phyloP scores from a whole-genome alignment of 1,140 invertebrate genomes.

The Holotrichia oblita region DNA sequence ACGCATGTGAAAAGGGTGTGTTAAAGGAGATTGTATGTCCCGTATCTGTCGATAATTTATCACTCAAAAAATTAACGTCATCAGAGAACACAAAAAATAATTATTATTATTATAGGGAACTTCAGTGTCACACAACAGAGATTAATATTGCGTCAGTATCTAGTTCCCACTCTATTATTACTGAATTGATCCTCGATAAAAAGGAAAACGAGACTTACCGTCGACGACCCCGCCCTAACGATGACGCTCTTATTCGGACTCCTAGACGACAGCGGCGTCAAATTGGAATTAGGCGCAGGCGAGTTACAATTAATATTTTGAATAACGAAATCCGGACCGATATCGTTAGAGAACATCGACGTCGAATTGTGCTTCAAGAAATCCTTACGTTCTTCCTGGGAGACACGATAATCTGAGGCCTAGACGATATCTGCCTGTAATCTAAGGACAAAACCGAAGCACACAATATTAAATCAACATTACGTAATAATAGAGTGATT shows the following conservation, averaged over 20 bases:
- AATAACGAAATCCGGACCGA: conserved; percentile 44
- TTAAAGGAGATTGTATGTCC: conserved; percentile 54
- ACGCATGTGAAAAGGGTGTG: no score
- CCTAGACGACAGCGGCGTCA: conserved; percentile 49
- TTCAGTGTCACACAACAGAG: conserved; percentile 52
- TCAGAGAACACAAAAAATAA: conserved; percentile 56
- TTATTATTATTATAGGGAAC: conserved; percentile 56
- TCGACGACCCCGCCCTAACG: conserved; percentile 79
- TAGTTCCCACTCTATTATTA: conserved; percentile 46
- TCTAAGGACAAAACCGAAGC: conserved; percentile 46
- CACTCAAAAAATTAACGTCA: conserved; percentile 59
- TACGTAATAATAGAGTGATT: background rate
- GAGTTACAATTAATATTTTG: conserved; percentile 44
- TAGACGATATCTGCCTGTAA: conserved; percentile 53
- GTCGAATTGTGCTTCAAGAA: conserved; percentile 18
- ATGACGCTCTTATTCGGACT: conserved; percentile 83
- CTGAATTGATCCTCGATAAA: no score
- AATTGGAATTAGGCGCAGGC: conserved; percentile 42
- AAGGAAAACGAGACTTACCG: conserved; percentile 56
- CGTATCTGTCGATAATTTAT: conserved; percentile 61
- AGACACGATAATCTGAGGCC: conserved; percentile 75
- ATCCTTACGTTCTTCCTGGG: conserved; percentile 62
- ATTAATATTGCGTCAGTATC: conserved; percentile 53
- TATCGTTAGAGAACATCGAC: conserved; percentile 40
- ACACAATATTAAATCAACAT: conserved; percentile 8